Percentiles rank a stretch among this genome's conserved stretches.
Evolutionary conservation across 2,797 vertebrate genomes (phyloP).

Genomic region (Xyrichtys novacula): DNA sequence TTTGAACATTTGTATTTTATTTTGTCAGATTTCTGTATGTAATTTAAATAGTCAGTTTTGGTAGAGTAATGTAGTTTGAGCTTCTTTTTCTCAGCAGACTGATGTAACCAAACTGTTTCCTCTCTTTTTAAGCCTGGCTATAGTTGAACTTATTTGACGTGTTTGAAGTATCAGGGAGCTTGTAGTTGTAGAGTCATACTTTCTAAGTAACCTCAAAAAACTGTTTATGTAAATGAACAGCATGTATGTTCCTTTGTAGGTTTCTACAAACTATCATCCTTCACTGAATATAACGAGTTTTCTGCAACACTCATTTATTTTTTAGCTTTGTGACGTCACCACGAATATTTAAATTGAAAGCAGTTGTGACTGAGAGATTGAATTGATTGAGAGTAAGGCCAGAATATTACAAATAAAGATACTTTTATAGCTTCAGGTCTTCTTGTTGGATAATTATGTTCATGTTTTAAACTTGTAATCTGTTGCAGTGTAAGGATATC

Average conservation of each 20-base stretch:
- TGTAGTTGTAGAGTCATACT: background rate
- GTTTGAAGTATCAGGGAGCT: too few species aligned
- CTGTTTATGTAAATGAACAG: background rate
- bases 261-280: background rate
- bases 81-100: too few species aligned
- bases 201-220: too few species aligned
- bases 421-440: background rate
- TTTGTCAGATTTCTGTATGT: too few species aligned
- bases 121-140: too few species aligned
- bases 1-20: too few species aligned
- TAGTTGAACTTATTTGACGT: too few species aligned
- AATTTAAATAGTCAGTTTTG: too few species aligned
- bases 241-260: constrained; percentile 9
- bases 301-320: constrained; percentile 5
- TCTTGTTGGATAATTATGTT: background rate
- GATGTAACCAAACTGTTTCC: too few species aligned
- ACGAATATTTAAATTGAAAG: constrained; percentile 5
- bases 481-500: constrained; percentile 7
- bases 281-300: constrained; percentile 5
- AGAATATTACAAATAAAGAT: background rate
- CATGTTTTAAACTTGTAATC: constrained; percentile 21
- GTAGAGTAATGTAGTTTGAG: too few species aligned
- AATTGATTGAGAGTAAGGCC: background rate
- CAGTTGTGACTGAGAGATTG: background rate
- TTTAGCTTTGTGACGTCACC: constrained; percentile 20